Percentiles rank a stretch among this genome's conserved stretches.
Evolutionary conservation across 1,140 invertebrate species (phyloP).

Genomic region (Gonioctena quinquepunctata): DNA sequence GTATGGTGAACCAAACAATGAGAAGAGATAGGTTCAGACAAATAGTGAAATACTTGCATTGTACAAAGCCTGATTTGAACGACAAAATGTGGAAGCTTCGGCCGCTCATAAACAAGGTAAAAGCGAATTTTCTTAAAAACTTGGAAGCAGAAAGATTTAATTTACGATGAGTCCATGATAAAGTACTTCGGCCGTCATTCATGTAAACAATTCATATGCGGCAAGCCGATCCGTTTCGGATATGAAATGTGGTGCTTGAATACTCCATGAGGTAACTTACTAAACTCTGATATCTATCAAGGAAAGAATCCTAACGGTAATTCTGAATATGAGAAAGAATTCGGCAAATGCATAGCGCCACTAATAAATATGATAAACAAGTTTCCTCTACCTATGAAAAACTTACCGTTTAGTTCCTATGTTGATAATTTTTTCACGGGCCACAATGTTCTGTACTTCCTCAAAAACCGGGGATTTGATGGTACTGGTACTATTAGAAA

Average conservation of each 20-base stretch:
- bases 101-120: no score
- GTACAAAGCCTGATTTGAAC: background rate
- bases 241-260: constrained; percentile 39
- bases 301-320: constrained; percentile 30
- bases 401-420: constrained; percentile 34
- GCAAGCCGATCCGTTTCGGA: constrained; percentile 43
- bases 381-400: constrained; percentile 22
- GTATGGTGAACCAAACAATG: background rate
- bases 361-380: constrained; percentile 37
- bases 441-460: constrained; percentile 31
- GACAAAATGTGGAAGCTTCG: no score
- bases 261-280: constrained; percentile 19
- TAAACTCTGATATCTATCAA: constrained; percentile 47
- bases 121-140: no score
- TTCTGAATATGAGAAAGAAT: constrained; percentile 23
- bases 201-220: constrained; percentile 14
- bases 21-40: background rate
- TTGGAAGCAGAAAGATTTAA: no score
- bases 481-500: constrained; percentile 35
- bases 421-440: constrained; percentile 48
- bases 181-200: background rate
- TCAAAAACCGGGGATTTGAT: constrained; percentile 24
- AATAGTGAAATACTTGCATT: background rate
- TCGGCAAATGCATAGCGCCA: constrained; percentile 39
- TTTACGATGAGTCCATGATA: background rate